These are phyloP conservation scores for Pachydiplax longipennis DNA, from an alignment of 2,888 invertebrate genomes.

Conservation along the genomic window DNA sequence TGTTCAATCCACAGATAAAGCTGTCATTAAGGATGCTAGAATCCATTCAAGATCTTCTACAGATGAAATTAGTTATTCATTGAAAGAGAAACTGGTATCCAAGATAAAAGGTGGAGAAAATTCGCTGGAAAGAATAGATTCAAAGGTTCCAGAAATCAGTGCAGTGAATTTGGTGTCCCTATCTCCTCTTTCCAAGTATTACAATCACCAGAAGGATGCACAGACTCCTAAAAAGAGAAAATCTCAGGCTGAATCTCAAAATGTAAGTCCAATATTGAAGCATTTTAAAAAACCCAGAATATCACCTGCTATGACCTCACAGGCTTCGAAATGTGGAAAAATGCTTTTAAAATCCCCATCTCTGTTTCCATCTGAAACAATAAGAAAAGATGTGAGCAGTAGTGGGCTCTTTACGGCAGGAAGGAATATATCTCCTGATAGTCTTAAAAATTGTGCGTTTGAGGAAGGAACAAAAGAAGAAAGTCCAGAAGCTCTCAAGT, in stretches of 20 bases:
- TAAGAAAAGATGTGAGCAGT: neutral
- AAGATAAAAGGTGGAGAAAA: too few relatives aligned
- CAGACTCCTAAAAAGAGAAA: too few relatives aligned
- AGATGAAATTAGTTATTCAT: too few relatives aligned
- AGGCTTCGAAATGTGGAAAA: neutral
- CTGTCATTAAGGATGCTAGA: too few relatives aligned
- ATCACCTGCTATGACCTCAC: neutral
- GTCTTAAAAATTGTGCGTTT: neutral
- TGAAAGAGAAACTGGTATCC: too few relatives aligned
- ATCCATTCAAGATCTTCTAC: too few relatives aligned
- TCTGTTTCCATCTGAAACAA: neutral
- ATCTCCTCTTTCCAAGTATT: too few relatives aligned
- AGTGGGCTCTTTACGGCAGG: neutral
- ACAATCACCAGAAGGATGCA: too few relatives aligned
- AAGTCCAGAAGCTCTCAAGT: neutral
- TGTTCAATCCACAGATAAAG: too few relatives aligned
- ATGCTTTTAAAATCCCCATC: neutral
- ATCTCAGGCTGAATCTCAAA: neutral
- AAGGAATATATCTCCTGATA: neutral
- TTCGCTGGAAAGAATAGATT: too few relatives aligned
- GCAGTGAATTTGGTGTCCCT: too few relatives aligned
- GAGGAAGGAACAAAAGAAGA: neutral
- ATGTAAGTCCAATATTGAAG: neutral
- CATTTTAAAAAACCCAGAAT: neutral
- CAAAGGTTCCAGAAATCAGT: too few relatives aligned